Conservation (phyloP, 2,888 invertebrate genomes). For the Crepidodera aurea region DNA sequence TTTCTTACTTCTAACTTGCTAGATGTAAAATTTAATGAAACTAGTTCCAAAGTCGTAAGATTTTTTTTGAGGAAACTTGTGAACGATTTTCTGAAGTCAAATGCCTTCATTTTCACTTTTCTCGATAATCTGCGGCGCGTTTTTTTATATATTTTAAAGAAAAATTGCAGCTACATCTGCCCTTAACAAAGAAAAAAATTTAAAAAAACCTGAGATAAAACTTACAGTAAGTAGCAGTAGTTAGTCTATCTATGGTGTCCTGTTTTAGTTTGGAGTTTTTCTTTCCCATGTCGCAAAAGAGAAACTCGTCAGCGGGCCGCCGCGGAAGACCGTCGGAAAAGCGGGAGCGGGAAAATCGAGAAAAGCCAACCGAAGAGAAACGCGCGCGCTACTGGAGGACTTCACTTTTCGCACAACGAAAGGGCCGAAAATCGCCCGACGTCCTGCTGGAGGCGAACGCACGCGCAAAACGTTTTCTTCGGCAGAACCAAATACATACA, state of each 20-base stretch:
- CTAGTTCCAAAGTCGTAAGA: no score
- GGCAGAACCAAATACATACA: background rate
- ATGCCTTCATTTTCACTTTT: no score
- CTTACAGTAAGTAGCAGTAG: slow-evolving; percentile 94
- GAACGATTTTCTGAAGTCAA: no score
- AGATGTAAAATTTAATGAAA: no score
- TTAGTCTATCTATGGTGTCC: slow-evolving; percentile 91
- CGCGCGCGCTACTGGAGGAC: slow-evolving; percentile 27
- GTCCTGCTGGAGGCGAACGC: slow-evolving; percentile 33
- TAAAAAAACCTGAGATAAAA: slow-evolving; percentile 47
- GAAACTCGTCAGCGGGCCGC: background rate
- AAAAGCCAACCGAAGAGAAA: slow-evolving; percentile 20
- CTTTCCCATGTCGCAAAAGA: slow-evolving; percentile 78
- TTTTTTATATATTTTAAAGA: no score
- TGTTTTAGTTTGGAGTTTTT: slow-evolving; percentile 96
- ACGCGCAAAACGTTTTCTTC: slow-evolving; percentile 29
- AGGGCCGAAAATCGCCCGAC: background rate
- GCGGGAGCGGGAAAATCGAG: slow-evolving; percentile 1
- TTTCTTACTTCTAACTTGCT: no score
- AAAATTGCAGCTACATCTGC: no score
- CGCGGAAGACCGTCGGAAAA: background rate
- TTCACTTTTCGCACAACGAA: slow-evolving; percentile 2
- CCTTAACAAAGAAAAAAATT: no score
- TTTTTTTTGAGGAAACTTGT: no score
- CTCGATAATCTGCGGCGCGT: no score